Percentiles rank a stretch among this genome's conserved stretches.
These are phyloP conservation scores for Prosopocoilus inquinatus DNA, from an alignment of 2,888 invertebrate genomes.

Conservation along the genomic window DNA sequence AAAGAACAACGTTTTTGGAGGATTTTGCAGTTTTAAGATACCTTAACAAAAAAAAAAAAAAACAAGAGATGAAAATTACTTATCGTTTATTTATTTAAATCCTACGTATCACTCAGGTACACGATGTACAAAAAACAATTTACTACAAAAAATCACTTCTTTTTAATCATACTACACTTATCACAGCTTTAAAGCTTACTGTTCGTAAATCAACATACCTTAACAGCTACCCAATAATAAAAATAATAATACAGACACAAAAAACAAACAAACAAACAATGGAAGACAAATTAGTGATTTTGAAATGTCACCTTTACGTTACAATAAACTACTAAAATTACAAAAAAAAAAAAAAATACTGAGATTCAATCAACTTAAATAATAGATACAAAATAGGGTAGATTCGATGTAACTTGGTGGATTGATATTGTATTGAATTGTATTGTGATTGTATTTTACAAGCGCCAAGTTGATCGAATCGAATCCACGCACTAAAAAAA, in stretches of 20 bases:
- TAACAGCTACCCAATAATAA: background rate
- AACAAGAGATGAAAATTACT: background rate
- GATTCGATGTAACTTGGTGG: background rate
- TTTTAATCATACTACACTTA: constrained; percentile 28
- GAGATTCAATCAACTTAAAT: constrained; percentile 5
- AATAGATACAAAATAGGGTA: constrained; percentile 6
- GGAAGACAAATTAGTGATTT: constrained; percentile 25
- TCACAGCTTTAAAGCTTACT: constrained; percentile 48
- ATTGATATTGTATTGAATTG: background rate
- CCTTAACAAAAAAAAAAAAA: background rate
- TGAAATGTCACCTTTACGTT: constrained; percentile 11
- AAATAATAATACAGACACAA: too few relatives aligned
- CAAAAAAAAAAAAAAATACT: constrained; percentile 16
- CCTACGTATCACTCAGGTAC: constrained; percentile 30
- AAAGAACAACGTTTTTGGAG: too few relatives aligned
- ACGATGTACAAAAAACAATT: constrained; percentile 32
- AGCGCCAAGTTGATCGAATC: background rate
- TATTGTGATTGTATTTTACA: background rate
- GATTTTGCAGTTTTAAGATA: too few relatives aligned
- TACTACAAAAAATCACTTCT: constrained; percentile 32
- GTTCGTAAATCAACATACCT: constrained; percentile 26
- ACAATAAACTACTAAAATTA: constrained; percentile 18
- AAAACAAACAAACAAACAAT: constrained; percentile 27
- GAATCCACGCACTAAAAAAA: background rate
- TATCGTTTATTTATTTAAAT: constrained; percentile 7